Base-by-base conservation (phyloP, 1,140 invertebrate species). In the Zaprionus vittiger region DNA sequence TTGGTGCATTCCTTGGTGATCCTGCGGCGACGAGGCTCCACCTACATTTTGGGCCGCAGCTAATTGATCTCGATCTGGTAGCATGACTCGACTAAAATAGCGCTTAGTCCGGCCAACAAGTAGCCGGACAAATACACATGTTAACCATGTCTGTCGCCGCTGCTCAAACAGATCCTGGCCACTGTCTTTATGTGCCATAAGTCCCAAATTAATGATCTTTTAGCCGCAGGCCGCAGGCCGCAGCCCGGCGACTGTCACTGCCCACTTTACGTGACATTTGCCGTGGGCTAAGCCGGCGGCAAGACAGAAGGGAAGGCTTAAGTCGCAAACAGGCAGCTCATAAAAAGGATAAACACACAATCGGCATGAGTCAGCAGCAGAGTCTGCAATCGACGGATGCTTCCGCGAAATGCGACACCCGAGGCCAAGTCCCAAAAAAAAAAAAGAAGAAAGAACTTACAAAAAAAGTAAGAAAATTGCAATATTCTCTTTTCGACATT, bases 201-300 rank as follows among this genome's bases (percentile, higher is more conserved):
- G 83, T 73, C 68, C 62, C 70, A 83, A 83, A 89, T 87, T 89
- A 89, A 89, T 89, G 85, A 80, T 90, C 79, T 79, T 72, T 90
- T 69, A 83, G 80, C 56, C 38, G 52, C 57, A 52, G 52, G 24
- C 11, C 71, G 44, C 57, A 49, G 52, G 1, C 26, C 26, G 26
- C 31, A 34, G 28, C 73, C 69, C 64, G 47, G 61, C 75, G 59
- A 56, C 57, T 59, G 74, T 41, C 78, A 73, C 84, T 72, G 84
- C 84, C 84, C 85, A 89, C 85, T 90, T 90, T 90, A 81, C 78
- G 84, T 89, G 84, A 89, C 85, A 87, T 87, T 83, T 89, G 81
- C 62, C 75, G 78, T 83, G 80, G 84, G 81, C 81, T 89, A 87
- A 87, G 68, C 77, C 83, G 62, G 47, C 47, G 75, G 55, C 56